phyloP scores from a whole-genome alignment of 2,797 vertebrate genomes.

The Pangasius mekongensis region DNA sequence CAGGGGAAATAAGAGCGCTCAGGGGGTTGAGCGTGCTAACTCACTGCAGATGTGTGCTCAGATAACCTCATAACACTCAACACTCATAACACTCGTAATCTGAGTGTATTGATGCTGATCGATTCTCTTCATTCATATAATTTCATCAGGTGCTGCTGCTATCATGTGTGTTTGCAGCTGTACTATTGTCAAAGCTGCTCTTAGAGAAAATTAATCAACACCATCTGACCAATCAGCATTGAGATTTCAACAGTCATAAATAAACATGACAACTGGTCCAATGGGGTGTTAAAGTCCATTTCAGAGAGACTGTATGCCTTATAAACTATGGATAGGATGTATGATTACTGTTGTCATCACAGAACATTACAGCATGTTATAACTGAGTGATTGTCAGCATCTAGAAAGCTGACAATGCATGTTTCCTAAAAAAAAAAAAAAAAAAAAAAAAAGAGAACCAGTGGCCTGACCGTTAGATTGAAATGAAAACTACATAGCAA shows the following conservation, averaged over 20 bases:
- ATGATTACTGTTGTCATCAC: neutral
- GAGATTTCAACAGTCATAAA: neutral
- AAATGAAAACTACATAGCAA: neutral
- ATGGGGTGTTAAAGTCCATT: neutral
- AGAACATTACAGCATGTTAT: neutral
- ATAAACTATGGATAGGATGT: neutral
- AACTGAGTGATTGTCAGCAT: neutral
- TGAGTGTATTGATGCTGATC: constrained; percentile 13
- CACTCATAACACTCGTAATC: neutral
- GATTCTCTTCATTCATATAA: neutral
- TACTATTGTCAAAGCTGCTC: neutral
- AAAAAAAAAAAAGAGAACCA: neutral
- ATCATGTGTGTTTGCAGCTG: neutral
- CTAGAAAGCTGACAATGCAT: neutral
- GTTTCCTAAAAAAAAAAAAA: no score
- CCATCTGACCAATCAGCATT: neutral
- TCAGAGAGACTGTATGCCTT: neutral
- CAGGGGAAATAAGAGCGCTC: constrained; percentile 3
- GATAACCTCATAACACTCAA: neutral
- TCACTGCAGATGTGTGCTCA: constrained; percentile 51
- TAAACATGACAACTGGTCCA: neutral
- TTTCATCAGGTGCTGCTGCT: neutral
- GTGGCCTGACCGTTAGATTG: neutral
- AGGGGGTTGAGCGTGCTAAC: constrained; percentile 34
- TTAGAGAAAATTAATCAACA: neutral